phyloP scores from a whole-genome alignment of 2,888 invertebrate genomes.

The Acleris emargana region DNA sequence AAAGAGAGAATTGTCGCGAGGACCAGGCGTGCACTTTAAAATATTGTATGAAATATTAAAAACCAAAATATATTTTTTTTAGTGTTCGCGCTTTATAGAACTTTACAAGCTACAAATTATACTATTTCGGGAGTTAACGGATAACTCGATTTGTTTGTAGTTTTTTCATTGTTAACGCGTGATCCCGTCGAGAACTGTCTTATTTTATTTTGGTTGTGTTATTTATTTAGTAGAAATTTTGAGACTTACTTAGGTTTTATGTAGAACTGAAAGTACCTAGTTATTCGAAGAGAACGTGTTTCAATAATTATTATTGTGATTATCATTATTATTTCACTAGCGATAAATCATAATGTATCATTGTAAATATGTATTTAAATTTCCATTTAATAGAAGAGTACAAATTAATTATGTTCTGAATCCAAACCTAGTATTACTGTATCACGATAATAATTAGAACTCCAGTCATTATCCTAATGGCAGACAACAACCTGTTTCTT shows the following conservation, averaged over 20 bases:
- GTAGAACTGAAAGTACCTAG: conserved; percentile 44
- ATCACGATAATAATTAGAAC: conserved; percentile 20
- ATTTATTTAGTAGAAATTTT: conserved; percentile 63
- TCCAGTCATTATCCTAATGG: conserved; percentile 16
- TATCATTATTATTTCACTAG: conserved; percentile 53
- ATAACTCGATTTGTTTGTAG: conserved; percentile 33
- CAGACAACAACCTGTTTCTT: background rate
- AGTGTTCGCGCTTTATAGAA: conserved; percentile 12
- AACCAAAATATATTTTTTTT: conserved; percentile 22
- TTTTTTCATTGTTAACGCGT: conserved; percentile 39
- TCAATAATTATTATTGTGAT: conserved; percentile 50
- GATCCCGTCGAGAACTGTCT: conserved; percentile 60
- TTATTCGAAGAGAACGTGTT: conserved; percentile 53
- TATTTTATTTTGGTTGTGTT: conserved; percentile 69
- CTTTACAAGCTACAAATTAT: conserved; percentile 1
- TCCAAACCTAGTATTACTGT: conserved; percentile 55
- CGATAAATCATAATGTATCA: conserved; percentile 54
- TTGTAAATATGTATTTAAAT: conserved; percentile 69
- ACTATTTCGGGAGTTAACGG: conserved; percentile 25
- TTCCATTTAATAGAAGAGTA: conserved; percentile 79
- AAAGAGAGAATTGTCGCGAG: conserved; percentile 44
- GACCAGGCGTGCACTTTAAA: conserved; percentile 45
- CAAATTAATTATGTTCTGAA: conserved; percentile 74
- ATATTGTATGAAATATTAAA: conserved; percentile 25
- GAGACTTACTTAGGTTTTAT: conserved; percentile 67